Percentiles rank a stretch among this genome's conserved stretches.
phyloP scores from a whole-genome alignment of 2,113 vertebrate species.

The Ophthalmolycus amberensis region DNA sequence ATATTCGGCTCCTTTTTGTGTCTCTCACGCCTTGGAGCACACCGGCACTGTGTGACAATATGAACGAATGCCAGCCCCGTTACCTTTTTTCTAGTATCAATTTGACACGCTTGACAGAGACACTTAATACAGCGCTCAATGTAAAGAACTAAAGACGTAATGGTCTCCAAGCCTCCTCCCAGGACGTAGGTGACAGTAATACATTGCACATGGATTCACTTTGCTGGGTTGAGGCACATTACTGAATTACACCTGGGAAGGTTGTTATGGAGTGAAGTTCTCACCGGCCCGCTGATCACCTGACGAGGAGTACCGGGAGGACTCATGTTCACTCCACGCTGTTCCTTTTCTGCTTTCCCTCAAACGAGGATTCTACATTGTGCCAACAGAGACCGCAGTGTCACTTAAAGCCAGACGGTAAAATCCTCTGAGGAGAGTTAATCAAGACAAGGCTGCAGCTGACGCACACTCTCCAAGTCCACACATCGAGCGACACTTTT shows the following conservation, averaged over 20 bases:
- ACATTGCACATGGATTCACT: constrained; percentile 68
- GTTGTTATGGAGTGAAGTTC: constrained; percentile 55
- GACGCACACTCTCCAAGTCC: constrained; percentile 1
- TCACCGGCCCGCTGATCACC: constrained; percentile 51
- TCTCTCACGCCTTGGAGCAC: constrained; percentile 23
- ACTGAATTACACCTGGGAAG: constrained; percentile 69
- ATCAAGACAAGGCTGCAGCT: constrained; percentile 55
- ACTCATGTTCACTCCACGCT: constrained; percentile 31
- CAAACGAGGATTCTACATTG: constrained; percentile 1
- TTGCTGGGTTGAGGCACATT: constrained; percentile 57
- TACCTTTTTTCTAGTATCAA: constrained; percentile 44
- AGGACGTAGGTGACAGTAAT: constrained; percentile 71
- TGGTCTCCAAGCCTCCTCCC: constrained; percentile 64
- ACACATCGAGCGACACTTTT: constrained; percentile 17
- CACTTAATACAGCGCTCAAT: constrained; percentile 68
- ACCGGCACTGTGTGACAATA: constrained; percentile 23
- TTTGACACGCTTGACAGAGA: constrained; percentile 65
- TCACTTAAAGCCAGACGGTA: constrained; percentile 28
- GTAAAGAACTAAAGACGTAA: constrained; percentile 57
- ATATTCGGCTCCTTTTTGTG: constrained; percentile 33
- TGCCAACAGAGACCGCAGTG: constrained; percentile 43
- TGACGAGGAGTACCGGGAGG: constrained; percentile 67
- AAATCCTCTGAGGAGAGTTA: constrained; percentile 42
- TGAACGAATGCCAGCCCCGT: background rate
- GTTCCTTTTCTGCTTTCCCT: constrained; percentile 17